Base-by-base conservation (phyloP, 2,797 vertebrate species). In the Acipenser transmontanus region DNA sequence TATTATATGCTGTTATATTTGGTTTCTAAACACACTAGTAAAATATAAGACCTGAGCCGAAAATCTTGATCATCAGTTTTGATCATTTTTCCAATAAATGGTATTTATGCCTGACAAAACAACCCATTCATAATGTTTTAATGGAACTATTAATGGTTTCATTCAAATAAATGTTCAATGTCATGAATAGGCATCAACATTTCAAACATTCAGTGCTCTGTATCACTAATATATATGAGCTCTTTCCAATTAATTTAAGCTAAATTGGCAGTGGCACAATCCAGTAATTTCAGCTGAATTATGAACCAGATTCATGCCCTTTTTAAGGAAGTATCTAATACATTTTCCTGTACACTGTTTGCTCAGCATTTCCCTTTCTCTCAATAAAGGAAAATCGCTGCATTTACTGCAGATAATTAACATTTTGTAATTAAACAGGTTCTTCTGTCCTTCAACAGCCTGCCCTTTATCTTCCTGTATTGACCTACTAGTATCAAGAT, bases 391-490 rank as follows among this genome's bases (percentile, higher is more conserved):
- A 61, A 12, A 7, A 52, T 34, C 6, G 14, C 11, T 47, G 17
- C 47, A 14, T 4, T 61, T 48, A 70, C 69, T 71, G 60, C 65
- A 75, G 14, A 74, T 72, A 61, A 72, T 73, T 78, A 79, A 73
- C 13, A 74, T 72, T 59, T 70, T 74, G 48, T 75, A 80, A 82
- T 81, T 80, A 75, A 80, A 74, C 62, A 63, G 7, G 75, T 71
- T 72, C 70, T 77, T 49, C 13, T 66, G 51, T 71, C 65, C 57
- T 74, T 72, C 81, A 47, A 63, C 61, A 14, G 73, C 61, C 50
- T 64, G 49, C 47, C 62, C 47, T 72, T 75, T 71, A 72, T 79
- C 66, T 56, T 61, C 56, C 51, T 71, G 62, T 34, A 73, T 50
- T 78, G 76, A 80, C 71, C 60, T 62, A 64, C 47, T 59, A 50